Evolutionary conservation across 23 tunicate genomes (phyloP), one percentile per base, ranked within the genome.

Genomic region (Halocynthia roretzi): DNA sequence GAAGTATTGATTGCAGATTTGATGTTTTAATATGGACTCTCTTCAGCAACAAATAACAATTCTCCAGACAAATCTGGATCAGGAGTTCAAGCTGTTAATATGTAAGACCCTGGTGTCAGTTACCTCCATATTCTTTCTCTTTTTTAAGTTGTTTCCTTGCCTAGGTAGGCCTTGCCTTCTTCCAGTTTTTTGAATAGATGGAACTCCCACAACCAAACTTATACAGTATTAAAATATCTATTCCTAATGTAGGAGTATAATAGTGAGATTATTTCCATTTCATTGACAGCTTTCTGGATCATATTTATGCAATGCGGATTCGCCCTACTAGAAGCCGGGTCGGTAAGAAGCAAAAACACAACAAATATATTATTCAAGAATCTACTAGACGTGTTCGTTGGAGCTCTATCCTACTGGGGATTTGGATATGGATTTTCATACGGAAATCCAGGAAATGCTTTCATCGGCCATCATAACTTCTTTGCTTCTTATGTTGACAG

Each of bases 381-480:
- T 61, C 21, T 77, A 15, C 73, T 87, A 61, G 93, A 87, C 80
- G 51, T 82, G 10, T 83, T 94, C 53, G 81, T 94, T 55, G 90
- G 98, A 6, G 93, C 88, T 19, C 7, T 94, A 6, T 40, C 77
- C 10, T 94, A 87, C 75, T 94, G 82, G 82, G 80, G 73, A 7
- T 71, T 94, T 71, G 98, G 98, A 17, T 87, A 78, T 57, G 84
- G 83, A 17, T 94, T 94, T 77, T 94, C 98, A 6, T 94, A 94
- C 60, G 98, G 98, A 6, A 76, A 76, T 19, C 87, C 84, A 5
- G 97, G 87, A 6, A 91, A 91, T 60, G 78, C 79, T 6, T 91
- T 91, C 83, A 91, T 91, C 61, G 97, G 97, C 40, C 83, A 84
- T 60, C 77, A 81, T 51, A 55, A 57, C 21, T 89, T 89, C 55